Evolutionary conservation across 1,140 invertebrate genomes (phyloP), one percentile per base, ranked within the genome.

Genomic region (Tachypleus tridentatus): DNA sequence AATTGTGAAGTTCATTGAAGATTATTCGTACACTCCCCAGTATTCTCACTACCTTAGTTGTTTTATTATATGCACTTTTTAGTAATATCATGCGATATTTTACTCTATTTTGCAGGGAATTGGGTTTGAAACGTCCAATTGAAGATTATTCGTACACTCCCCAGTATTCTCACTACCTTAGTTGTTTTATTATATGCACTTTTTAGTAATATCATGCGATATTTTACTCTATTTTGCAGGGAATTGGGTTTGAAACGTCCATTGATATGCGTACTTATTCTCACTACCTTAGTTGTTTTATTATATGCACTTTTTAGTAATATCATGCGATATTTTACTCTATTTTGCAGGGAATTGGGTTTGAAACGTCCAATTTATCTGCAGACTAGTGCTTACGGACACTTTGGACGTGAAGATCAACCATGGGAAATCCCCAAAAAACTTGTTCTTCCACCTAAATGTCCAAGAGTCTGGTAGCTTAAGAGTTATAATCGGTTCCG

Each of bases 321-420:
- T 29, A 29, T 29, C 29, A 8, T 5, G 50, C 69, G 62, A 65
- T 64, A 57, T 82, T 82, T 4, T 78, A 9, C 53, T 64, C 53
- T 56, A 4, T 62, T 57, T 66, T 65, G 4, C 29, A 96, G 93
- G 77, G 95, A 98, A 72, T 80, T 99, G 69, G 89, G 96, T 74
- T 83, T 99, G 64, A 85, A 91, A 73, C 86, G 88, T 72, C 96
- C 97, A 50, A 98, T 99, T 71, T 99, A 98, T 80, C 91, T 97
- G 79, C 87, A 88, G 73, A 99, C 97, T 57, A 96, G 93, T 74
- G 89, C 89, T 54, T 99, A 99, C 76, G 97, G 97, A 57, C 97
- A 99, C 79, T 99, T 99, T 80, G 97, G 97, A 57, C 86, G 96
- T 57, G 85, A 89, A 60, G 89, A 92, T 63, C 99, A 99, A 79